Evolutionary conservation across 2,797 vertebrate species (phyloP), one percentile per base, ranked within the genome.

Genomic region (Adelosebastes latens): DNA sequence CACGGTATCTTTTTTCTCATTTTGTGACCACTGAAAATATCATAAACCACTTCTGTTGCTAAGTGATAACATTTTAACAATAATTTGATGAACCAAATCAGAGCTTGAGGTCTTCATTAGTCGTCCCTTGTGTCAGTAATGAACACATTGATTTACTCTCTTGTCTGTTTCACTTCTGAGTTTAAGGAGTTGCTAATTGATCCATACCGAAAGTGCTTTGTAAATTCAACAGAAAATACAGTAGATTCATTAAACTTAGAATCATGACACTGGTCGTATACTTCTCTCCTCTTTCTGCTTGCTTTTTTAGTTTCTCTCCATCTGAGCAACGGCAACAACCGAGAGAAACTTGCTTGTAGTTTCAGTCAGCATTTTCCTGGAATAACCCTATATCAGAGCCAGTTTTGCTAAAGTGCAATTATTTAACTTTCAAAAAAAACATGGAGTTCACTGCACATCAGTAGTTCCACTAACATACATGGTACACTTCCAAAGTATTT

Each of bases 71-170:
- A 12, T 53, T 18, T 18, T 1, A 31, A 66, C 31, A 63, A 6
- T 14, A 13, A 34, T 73, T 56, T 27, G 55, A 73, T 67, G n/a
- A 24, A 71, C 3, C 2, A 49, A 72, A 77, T 42, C 52, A 49
- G 22, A 61, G 49, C 18, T 65, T 63, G 53, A 62, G 24, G 14
- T 59, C 61, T 70, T 80, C 64, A 59, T 13, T 55, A 58, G 58
- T 52, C 22, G 13, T 59, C 32, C 25, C 24, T 63, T 67, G 14
- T 56, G 62, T 77, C 55, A 64, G 68, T 66, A 36, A 78, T 70
- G 32, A 77, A 65, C 58, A 32, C 55, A 62, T 24, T n/a, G 27
- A 62, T 62, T 29, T 31, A 39, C 18, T 56, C 32, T 59, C 20
- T n/a, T 12, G 25, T 58, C 27, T 27, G n/a, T 74, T 74, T 73